Conservation (phyloP, 2,113 vertebrate genomes). For the Takifugu flavidus region DNA sequence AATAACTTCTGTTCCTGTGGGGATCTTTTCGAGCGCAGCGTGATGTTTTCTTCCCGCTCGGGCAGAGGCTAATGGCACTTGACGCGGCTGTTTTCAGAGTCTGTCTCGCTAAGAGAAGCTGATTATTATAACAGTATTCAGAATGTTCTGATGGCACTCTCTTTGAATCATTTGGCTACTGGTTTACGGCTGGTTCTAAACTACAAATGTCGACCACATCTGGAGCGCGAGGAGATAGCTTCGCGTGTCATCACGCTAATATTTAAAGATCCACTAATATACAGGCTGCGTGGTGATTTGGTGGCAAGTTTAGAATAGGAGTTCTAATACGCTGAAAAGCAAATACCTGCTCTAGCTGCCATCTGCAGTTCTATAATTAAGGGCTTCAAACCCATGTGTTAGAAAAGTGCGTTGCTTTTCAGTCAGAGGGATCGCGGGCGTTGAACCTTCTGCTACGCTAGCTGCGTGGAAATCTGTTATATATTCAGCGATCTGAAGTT, state of each 20-base stretch:
- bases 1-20: conserved; percentile 26
- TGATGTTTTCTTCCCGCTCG: conserved; percentile 24
- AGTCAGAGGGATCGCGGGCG: no score
- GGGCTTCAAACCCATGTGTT: no score
- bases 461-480: no score
- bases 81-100: conserved; percentile 35
- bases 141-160: conserved; percentile 22
- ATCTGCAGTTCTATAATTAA: background rate
- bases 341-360: no score
- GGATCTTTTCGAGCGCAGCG: conserved; percentile 13
- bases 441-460: no score
- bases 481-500: no score
- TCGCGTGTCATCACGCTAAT: background rate
- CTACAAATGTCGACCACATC: conserved; percentile 23
- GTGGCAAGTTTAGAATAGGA: no score
- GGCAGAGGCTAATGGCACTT: conserved; percentile 54
- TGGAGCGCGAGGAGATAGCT: no score
- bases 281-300: background rate
- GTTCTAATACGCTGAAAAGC: background rate
- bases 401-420: no score
- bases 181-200: conserved; percentile 18
- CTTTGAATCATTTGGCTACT: conserved; percentile 53
- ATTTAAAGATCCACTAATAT: background rate
- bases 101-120: conserved; percentile 32
- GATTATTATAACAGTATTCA: conserved; percentile 19